These are phyloP conservation scores for Enteromius argenteus DNA, from an alignment of 2,797 vertebrate species.

Conservation along the genomic window DNA sequence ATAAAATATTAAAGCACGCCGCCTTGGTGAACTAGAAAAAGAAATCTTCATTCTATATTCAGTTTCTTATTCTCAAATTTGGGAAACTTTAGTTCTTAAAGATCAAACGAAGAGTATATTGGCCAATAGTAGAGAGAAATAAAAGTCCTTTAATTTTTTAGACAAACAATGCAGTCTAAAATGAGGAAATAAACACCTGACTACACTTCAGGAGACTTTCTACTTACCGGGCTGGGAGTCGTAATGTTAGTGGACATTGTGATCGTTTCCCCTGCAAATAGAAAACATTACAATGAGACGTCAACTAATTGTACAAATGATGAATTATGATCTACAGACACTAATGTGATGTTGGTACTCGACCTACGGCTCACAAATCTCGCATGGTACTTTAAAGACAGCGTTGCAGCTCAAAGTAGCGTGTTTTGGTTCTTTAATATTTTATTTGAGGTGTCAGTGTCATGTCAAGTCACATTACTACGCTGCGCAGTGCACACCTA, in stretches of 20 bases:
- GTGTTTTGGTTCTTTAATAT: neutral
- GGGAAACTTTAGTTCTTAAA: neutral
- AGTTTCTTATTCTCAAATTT: neutral
- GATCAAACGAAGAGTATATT: neutral
- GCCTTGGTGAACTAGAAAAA: neutral
- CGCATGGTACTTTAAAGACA: neutral
- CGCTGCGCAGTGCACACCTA: neutral
- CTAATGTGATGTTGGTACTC: neutral
- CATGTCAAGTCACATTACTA: neutral
- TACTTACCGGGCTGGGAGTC: slow-evolving; percentile 29
- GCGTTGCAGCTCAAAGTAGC: slow-evolving; percentile 1
- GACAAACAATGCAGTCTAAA: neutral
- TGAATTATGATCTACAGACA: neutral
- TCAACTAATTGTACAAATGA: neutral
- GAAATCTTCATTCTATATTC: neutral
- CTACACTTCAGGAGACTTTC: neutral
- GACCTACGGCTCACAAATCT: neutral
- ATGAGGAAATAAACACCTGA: neutral
- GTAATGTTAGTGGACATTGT: neutral
- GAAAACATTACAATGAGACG: slow-evolving; percentile 10
- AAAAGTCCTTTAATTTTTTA: neutral
- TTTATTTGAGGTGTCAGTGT: neutral
- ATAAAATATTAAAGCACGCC: neutral
- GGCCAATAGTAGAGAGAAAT: neutral
- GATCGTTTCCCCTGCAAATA: neutral